Evolutionary conservation across 2,113 vertebrate species (phyloP).

Genomic region (Mobula birostris): DNA sequence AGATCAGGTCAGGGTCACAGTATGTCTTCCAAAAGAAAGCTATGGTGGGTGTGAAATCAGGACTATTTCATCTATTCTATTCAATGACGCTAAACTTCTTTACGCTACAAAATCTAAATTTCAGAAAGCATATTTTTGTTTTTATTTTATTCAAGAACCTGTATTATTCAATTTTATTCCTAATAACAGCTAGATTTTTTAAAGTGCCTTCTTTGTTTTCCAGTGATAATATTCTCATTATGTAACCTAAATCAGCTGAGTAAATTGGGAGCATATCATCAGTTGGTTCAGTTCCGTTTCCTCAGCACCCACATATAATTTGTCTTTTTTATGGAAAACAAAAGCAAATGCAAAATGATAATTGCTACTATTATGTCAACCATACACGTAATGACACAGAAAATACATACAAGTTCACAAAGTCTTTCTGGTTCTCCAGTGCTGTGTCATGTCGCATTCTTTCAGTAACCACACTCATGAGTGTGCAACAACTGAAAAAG

Average conservation of each 20-base stretch:
- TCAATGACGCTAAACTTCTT: neutral
- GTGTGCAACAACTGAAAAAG: neutral
- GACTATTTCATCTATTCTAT: neutral
- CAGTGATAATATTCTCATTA: neutral
- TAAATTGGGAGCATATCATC: neutral
- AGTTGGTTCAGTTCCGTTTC: neutral
- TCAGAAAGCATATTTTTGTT: neutral
- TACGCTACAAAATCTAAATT: neutral
- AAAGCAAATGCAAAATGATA: slow-evolving; percentile 3
- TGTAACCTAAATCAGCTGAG: neutral
- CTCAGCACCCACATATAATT: neutral
- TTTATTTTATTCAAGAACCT: neutral
- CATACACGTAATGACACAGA: neutral
- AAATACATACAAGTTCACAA: neutral
- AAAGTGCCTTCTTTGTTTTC: neutral
- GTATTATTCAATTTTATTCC: neutral
- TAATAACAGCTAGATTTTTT: neutral
- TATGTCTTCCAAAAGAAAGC: too few relatives aligned
- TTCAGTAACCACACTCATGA: neutral
- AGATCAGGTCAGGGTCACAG: too few relatives aligned
- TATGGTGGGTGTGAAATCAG: too few relatives aligned
- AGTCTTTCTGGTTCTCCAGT: neutral
- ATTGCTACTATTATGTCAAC: neutral
- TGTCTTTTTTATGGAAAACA: neutral
- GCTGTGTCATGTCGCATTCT: neutral